Percentiles rank a stretch among this genome's conserved stretches.
Evolutionary conservation across 2,888 invertebrate genomes (phyloP).

Genomic region (Hypomecis atomaria): DNA sequence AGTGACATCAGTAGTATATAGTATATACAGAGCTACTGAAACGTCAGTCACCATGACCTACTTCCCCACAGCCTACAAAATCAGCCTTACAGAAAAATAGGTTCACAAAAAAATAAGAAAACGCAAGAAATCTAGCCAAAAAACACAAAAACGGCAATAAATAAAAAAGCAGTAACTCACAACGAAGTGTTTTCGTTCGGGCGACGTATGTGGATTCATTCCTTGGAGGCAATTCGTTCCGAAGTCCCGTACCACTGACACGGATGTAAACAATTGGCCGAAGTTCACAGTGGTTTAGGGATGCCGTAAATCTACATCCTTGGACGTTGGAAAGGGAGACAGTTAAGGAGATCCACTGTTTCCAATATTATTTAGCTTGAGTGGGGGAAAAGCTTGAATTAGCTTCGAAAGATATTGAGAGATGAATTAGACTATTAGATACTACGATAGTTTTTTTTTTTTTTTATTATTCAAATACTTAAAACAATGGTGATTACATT

Average conservation of each 20-base stretch:
- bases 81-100: background rate
- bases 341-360: constrained; percentile 7
- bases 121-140: constrained; percentile 5
- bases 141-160: constrained; percentile 18
- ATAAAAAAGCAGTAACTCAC: constrained; percentile 25
- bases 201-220: constrained; percentile 26
- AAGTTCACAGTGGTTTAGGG: constrained; percentile 37
- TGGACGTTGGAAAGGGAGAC: constrained; percentile 8
- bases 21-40: no score
- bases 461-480: no score
- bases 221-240: constrained; percentile 28
- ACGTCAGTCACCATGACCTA: no score
- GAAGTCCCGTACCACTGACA: constrained; percentile 30
- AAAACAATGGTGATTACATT: no score
- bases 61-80: no score
- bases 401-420: no score
- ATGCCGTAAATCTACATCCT: constrained; percentile 39
- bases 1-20: no score
- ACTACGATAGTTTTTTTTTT: no score
- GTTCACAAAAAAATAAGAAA: background rate
- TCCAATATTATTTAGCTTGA: no score
- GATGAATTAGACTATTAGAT: no score
- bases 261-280: constrained; percentile 37
- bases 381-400: no score
- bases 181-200: constrained; percentile 24